These are phyloP conservation scores for Caenorhabditis sp. DNA, from an alignment of 2,888 invertebrate species.

Conservation along the genomic window DNA sequence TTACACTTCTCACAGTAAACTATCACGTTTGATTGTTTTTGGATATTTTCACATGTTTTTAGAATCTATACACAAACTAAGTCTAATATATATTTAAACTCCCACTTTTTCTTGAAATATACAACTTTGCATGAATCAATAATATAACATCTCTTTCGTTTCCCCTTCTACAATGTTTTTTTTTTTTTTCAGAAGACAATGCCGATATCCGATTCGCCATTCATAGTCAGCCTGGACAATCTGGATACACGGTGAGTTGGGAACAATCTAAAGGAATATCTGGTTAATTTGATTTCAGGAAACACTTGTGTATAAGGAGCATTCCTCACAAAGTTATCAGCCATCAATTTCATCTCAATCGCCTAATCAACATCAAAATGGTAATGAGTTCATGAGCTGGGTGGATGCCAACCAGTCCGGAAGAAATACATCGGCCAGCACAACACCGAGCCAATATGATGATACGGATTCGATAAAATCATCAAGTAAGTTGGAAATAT, in stretches of 20 bases:
- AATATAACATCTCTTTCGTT: background rate
- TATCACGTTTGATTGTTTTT: background rate
- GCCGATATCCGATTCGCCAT: conserved; percentile 28
- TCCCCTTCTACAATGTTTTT: background rate
- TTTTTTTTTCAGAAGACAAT: conserved; percentile 29
- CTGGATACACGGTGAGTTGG: conserved; percentile 28
- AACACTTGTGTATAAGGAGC: conserved; percentile 42
- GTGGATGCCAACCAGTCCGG: conserved; percentile 44
- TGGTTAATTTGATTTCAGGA: conserved; percentile 29
- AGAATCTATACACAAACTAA: background rate
- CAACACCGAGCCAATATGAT: conserved; percentile 24
- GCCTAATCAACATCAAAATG: conserved; percentile 26
- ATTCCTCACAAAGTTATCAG: conserved; percentile 35
- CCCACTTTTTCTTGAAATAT: too few relatives aligned
- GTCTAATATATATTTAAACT: too few relatives aligned
- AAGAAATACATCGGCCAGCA: conserved; percentile 26
- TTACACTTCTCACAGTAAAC: background rate
- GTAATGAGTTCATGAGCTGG: conserved; percentile 51
- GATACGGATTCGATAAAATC: conserved; percentile 47
- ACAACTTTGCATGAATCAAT: too few relatives aligned
- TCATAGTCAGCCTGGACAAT: conserved; percentile 25
- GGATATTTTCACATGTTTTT: conserved; percentile 2
- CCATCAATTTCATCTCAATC: conserved; percentile 27
- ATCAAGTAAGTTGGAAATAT: conserved; percentile 34
- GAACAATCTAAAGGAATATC: background rate